Conservation (phyloP, 2,888 invertebrate genomes). For the Eristalinus sepulchralis region DNA sequence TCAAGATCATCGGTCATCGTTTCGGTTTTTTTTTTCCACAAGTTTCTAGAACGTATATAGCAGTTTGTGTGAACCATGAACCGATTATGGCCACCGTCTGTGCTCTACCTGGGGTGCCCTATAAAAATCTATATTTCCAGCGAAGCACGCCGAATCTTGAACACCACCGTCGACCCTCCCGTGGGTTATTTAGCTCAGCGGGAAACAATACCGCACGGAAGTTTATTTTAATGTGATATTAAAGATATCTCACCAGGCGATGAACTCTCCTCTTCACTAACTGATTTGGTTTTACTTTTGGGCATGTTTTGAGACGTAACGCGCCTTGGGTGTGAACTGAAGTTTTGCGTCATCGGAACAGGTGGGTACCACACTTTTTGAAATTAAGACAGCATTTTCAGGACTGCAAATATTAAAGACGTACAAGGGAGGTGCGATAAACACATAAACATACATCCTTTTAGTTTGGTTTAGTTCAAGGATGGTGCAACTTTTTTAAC, state of each 20-base stretch:
- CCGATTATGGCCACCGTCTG: background rate
- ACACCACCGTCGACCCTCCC: background rate
- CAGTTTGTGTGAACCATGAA: background rate
- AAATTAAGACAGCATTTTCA: no score
- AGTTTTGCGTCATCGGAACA: background rate
- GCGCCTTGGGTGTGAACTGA: background rate
- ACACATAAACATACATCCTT: no score
- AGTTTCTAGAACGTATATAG: background rate
- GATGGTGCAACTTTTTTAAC: no score
- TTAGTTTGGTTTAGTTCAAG: no score
- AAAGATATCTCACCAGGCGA: background rate
- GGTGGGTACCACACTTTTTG: background rate
- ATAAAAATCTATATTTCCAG: background rate
- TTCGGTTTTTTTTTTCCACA: background rate
- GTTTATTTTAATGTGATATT: background rate
- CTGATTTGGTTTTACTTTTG: background rate
- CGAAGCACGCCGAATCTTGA: background rate
- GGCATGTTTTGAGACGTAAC: background rate
- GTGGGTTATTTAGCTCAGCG: background rate
- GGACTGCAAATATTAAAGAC: no score
- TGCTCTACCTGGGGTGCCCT: background rate
- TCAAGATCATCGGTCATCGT: background rate
- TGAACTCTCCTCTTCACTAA: background rate
- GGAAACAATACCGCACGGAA: background rate
- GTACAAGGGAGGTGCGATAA: no score